phyloP scores from a whole-genome alignment of 1,140 invertebrate species.

The Drosophila seguyi region DNA sequence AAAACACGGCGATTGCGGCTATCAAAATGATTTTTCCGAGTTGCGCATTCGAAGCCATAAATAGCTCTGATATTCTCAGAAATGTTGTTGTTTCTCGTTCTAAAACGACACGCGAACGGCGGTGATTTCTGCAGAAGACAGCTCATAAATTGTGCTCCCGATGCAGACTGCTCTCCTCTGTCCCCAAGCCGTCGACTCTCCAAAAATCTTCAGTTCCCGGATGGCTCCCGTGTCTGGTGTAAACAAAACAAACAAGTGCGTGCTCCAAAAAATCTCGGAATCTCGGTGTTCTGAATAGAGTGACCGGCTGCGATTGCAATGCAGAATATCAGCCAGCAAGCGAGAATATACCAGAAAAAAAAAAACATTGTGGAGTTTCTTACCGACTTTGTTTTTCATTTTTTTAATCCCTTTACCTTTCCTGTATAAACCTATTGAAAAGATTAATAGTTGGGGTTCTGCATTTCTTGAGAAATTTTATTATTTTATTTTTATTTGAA shows the following conservation, averaged over 20 bases:
- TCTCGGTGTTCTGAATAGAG: constrained; percentile 4
- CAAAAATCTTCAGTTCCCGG: background rate
- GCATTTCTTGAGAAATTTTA: too few relatives aligned
- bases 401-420: background rate
- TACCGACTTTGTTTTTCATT: background rate
- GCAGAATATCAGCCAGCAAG: background rate
- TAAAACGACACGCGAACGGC: constrained; percentile 11
- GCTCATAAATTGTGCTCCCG: constrained; percentile 13
- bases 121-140: constrained; percentile 25
- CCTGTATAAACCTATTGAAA: background rate
- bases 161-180: background rate
- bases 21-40: constrained; percentile 88
- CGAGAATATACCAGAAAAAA: background rate
- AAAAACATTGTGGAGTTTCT: background rate
- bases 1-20: constrained; percentile 86
- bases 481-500: background rate
- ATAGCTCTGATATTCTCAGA: constrained; percentile 59
- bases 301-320: background rate
- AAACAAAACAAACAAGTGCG: constrained; percentile 51
- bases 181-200: background rate
- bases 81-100: constrained; percentile 16
- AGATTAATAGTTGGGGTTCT: too few relatives aligned
- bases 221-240: constrained; percentile 15
- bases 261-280: constrained; percentile 32
- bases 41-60: constrained; percentile 85